Conservation (phyloP, 1,140 invertebrate species). For the Colletes latitarsis region DNA sequence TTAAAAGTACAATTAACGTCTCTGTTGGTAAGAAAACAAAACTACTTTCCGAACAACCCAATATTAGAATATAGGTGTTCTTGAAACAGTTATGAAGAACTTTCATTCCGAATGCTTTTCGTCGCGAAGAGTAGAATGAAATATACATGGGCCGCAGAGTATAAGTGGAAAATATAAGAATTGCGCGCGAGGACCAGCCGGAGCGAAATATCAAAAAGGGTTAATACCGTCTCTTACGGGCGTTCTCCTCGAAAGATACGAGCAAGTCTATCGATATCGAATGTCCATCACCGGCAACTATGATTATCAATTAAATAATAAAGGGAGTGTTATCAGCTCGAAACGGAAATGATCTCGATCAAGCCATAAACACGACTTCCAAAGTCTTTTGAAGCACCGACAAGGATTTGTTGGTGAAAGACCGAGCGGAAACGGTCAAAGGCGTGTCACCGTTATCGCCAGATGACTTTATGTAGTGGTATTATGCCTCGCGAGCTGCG, state of each 20-base stretch:
- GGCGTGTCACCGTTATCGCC: slow-evolving; percentile 68
- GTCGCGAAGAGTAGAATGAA: no score
- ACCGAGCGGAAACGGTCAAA: slow-evolving; percentile 65
- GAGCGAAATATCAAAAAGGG: no score
- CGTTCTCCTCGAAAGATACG: not conserved
- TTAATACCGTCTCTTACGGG: not conserved
- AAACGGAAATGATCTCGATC: slow-evolving; percentile 48
- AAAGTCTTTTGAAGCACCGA: slow-evolving; percentile 51
- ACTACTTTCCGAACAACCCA: no score
- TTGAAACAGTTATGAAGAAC: no score
- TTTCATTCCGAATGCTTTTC: no score
- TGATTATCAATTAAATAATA: slow-evolving; percentile 48
- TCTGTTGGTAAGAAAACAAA: no score
- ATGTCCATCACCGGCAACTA: not conserved
- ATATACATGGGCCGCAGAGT: no score
- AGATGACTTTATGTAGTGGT: slow-evolving; percentile 66
- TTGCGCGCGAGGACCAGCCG: no score
- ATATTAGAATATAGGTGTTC: no score
- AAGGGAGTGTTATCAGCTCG: slow-evolving; percentile 28
- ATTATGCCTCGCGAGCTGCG: slow-evolving; percentile 64
- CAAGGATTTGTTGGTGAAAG: slow-evolving; percentile 56
- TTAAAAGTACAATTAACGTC: no score
- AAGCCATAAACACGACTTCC: slow-evolving; percentile 54
- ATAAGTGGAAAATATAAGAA: no score
- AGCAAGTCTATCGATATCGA: slow-evolving; percentile 8